Evolutionary conservation across 2,888 invertebrate genomes (phyloP), one percentile per base, ranked within the genome.

Genomic region (Odontocolon sp.): DNA sequence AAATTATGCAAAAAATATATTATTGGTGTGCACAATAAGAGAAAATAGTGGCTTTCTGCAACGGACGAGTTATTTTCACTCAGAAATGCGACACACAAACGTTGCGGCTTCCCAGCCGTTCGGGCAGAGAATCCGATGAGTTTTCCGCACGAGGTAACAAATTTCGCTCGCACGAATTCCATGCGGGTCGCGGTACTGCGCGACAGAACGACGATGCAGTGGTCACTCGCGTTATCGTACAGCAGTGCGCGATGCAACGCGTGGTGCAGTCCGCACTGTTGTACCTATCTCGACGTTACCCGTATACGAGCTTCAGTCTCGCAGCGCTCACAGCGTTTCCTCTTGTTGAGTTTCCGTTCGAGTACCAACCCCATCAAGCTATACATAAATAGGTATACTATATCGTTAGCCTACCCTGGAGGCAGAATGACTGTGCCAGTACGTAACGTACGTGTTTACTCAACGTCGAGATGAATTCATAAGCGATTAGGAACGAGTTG

Each of bases 401-500:
- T 2, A 3, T 36, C 8, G 4, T 3, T 9, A 14, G 11, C 5
- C 11, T 26, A 16, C 26, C 23, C 28, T 21, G 9, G 42, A 63
- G 26, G 31, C 23, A 45, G 8, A 54, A 36, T 45, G 56, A 18
- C 23, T 38, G 31, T 67, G 6, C 42, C 5, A 21, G 11, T 56
- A 36, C 50, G 42, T 26, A 47, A 36, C 42, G 28, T 36, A 70
- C 57, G 59, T 61, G 77, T 67, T 80, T 68, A 76, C 69, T 56
- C 77, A 73, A 57, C 77, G 78, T 77, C 68, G 80, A 77, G 80
- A 78, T 75, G 82, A 77, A 82, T 82, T 83, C 79, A 77, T 80
- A 81, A 83, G 80, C 82, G 82, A 86, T 86, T 85, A 86, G 81
- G 80, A 77, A 72, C 64, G 63, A 78, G 57, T 80, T 28, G 54